Base-by-base conservation (phyloP, 2,888 invertebrate species). In the Galeruca laticollis region DNA sequence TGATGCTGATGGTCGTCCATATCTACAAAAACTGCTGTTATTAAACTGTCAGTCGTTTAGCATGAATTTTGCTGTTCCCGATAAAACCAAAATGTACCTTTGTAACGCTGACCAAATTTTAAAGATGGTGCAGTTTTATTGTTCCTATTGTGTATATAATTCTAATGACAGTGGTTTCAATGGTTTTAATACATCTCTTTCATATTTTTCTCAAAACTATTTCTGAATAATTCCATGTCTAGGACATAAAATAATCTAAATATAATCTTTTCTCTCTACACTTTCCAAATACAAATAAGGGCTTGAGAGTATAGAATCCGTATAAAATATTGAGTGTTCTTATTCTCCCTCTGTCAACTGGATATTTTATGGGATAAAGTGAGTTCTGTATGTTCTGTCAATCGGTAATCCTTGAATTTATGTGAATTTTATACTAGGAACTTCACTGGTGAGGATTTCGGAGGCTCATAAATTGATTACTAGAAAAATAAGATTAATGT, bases 371-470 rank as follows among this genome's bases (percentile, higher is more conserved):
- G 82, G 83, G 83, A 83, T 83, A 81, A 82, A 82, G 80, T 76
- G 79, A 80, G 80, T 79, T 81, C 78, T 80, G 81, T 80, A 71
- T 64, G 71, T 63, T 60, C 82, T 82, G 82, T 80, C 84, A 81
- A 84, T 84, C 79, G 81, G 80, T 84, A 84, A 84, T 80, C 84
- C 81, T 70, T 70, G 76, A 82, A 84, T 84, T 84, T 84, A 84
- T 82, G 77, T 78, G 77, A 74, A 78, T 82, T 82, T 83, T 82
- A 82, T 83, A 80, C 82, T 73, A 76, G 73, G 72, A 70, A 68
- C 60, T 72, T 66, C 63, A 51, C 49, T 60, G 62, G 54, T 67
- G 71, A 71, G 71, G 68, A 47, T 73, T 68, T 69, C 56, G 33
- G 35, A 5, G 56, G 35, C 64, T 57, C 49, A 70, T 65, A 67